Conservation (phyloP, 2,888 invertebrate species). For the Bugulina stolonifera region DNA sequence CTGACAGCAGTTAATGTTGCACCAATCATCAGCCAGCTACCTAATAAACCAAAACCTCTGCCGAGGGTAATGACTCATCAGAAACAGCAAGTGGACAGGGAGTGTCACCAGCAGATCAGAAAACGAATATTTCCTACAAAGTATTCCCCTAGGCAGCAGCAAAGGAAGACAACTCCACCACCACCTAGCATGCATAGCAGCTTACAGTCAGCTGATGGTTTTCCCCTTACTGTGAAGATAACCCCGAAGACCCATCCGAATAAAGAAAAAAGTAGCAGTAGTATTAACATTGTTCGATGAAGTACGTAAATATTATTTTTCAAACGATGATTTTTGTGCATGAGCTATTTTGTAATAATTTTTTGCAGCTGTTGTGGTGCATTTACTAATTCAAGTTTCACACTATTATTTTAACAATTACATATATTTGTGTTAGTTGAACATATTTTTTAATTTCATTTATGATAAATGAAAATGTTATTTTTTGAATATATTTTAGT, state of each 20-base stretch:
- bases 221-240: constrained; percentile 23
- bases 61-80: neutral
- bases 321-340: no score
- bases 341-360: no score
- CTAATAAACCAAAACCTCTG: neutral
- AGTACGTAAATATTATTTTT: no score
- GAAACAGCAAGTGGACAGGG: neutral
- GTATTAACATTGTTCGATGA: no score
- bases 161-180: neutral
- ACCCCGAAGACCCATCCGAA: neutral
- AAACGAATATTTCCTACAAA: neutral
- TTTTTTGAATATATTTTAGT: no score
- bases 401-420: no score
- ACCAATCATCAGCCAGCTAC: neutral
- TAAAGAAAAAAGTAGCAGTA: constrained; percentile 10
- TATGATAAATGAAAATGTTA: no score
- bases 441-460: no score
- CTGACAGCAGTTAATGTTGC: neutral
- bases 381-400: no score
- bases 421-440: no score
- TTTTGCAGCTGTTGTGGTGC: no score
- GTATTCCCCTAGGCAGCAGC: neutral
- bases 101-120: no score
- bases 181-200: neutral
- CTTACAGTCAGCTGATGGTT: constrained; percentile 11